phyloP scores from a whole-genome alignment of 2,113 vertebrate species.

The Chaenogobius annularis region DNA sequence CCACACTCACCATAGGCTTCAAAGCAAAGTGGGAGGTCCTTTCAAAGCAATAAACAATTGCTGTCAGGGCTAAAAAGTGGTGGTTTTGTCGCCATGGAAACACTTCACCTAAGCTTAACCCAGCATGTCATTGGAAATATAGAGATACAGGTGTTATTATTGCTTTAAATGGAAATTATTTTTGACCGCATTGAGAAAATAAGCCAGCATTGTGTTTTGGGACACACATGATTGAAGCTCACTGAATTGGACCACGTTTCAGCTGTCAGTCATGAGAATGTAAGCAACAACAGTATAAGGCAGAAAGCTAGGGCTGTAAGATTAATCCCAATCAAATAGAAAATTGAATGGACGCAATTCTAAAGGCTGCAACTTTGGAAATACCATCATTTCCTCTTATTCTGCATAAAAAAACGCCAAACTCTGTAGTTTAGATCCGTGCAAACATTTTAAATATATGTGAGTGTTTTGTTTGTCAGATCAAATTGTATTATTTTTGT shows the following conservation, averaged over 20 bases:
- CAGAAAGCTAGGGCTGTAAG: too few relatives aligned
- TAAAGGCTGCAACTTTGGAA: too few relatives aligned
- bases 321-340: too few relatives aligned
- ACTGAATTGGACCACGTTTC: too few relatives aligned
- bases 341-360: too few relatives aligned
- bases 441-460: too few relatives aligned
- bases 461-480: too few relatives aligned
- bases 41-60: background rate
- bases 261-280: background rate
- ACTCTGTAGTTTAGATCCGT: too few relatives aligned
- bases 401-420: too few relatives aligned
- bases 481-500: too few relatives aligned
- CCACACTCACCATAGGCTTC: background rate
- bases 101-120: background rate
- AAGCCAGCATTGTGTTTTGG: background rate
- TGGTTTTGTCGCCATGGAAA: slow-evolving; percentile 4
- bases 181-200: background rate
- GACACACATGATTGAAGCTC: background rate
- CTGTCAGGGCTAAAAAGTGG: slow-evolving; percentile 3
- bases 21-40: background rate
- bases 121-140: background rate
- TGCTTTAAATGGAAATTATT: background rate
- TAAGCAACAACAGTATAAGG: background rate
- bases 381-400: too few relatives aligned
- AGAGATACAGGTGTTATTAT: background rate